Base-by-base conservation (phyloP, 2,113 vertebrate species). In the Sarotherodon lohbergeri region DNA sequence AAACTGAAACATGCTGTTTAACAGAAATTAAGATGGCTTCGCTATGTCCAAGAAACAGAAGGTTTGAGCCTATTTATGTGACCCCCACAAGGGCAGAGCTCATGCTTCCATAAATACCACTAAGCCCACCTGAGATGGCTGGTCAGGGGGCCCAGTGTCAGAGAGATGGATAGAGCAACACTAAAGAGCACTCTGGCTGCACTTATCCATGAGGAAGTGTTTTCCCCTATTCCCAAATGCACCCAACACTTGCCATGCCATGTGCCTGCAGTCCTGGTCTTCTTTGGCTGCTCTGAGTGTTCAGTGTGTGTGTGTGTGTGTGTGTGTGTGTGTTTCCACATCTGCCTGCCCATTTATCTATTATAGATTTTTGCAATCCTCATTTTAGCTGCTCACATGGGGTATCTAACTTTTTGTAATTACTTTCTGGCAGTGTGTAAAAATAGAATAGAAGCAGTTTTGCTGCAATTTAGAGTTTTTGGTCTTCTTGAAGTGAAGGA, bases 111-210 rank as follows among this genome's bases (percentile, higher is more conserved):
- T 92, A 94, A 95, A 94, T 94, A 93, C 91, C 83, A 56, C 84
- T 81, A 54, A 87, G 86, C 89, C 92, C 95, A 93, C 92, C 82
- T 83, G 94, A 93, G 94, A 93, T 80, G 82, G 56, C 85, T 41
- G 90, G 88, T 93, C 87, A 81, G 73, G 89, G 89, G 86, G 82
- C 78, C 41, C 16, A 3, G 88, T 94, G 94, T 95, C 95, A 93
- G 89, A 83, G 90, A 95, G 95, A 95, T 94, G 91, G 93, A 95
- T 95, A 32, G 92, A 92, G 86, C 90, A 55, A 92, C 95, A 93
- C 90, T 93, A 94, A 95, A 95, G 92, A 93, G 89, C 91, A 93
- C 91, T 88, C 91, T 22, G 81, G 50, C 89, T 92, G 85, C 88
- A 90, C 93, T 89, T 93, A 89, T 86, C 92, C 91, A 85, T 52